Percentiles rank a stretch among this genome's conserved stretches.
Evolutionary conservation across 1,140 invertebrate species (phyloP).

Genomic region (Drosophila ogumai): DNA sequence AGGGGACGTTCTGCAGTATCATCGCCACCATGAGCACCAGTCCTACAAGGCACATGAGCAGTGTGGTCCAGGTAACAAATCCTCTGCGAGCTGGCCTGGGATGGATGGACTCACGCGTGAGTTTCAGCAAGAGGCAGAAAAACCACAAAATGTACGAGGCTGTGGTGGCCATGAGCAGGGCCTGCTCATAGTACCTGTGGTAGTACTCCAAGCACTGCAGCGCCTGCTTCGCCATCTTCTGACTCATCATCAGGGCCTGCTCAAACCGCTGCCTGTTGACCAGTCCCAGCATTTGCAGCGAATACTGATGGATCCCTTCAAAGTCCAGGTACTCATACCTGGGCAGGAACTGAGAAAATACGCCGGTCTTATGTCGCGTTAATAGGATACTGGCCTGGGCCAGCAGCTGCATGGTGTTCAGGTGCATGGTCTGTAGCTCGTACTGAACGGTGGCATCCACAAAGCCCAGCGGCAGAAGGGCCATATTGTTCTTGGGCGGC

Average conservation of each 20-base stretch:
- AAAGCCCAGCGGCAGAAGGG: conserved; percentile 14
- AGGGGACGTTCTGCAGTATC: conserved; percentile 54
- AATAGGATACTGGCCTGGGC: conserved; percentile 19
- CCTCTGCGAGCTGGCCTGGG: neutral
- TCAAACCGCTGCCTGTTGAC: conserved; percentile 1
- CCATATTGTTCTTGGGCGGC: conserved; percentile 37
- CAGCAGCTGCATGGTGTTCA: conserved; percentile 20
- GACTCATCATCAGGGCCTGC: conserved; percentile 22
- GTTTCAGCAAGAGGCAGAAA: conserved; percentile 50
- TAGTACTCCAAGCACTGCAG: conserved; percentile 89
- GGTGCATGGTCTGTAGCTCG: conserved; percentile 87
- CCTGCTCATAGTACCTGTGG: conserved; percentile 90
- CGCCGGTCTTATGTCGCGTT: conserved; percentile 39
- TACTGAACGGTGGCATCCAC: conserved; percentile 11
- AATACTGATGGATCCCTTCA: conserved; percentile 17
- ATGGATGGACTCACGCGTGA: neutral
- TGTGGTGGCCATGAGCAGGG: conserved; percentile 87
- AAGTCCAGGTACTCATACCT: conserved; percentile 32
- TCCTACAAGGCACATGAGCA: conserved; percentile 17
- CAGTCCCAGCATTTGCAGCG: neutral
- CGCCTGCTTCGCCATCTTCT: conserved; percentile 51
- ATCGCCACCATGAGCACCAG: conserved; percentile 14
- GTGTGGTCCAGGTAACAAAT: neutral
- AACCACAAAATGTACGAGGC: conserved; percentile 90
- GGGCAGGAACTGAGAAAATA: conserved; percentile 45